A percentile compares a stretch with the other conserved stretches of the same genome.
Evolutionary conservation across 1,140 invertebrate species (phyloP).

Genomic region (Drosophila asahinai): DNA sequence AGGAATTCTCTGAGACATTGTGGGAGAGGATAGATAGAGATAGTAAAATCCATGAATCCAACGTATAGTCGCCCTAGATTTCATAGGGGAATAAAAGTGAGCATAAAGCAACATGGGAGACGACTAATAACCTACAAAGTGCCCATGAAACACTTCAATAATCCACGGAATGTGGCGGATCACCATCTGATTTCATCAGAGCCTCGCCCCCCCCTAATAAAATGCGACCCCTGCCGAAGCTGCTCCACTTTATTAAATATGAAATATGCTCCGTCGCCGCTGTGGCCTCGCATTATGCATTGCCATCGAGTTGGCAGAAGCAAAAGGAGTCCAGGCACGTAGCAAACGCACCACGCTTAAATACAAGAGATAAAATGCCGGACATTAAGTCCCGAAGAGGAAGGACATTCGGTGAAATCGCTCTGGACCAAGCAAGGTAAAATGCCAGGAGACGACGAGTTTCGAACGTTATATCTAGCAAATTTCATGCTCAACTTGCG

Average conservation of each 20-base stretch:
- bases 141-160: conserved; percentile 44
- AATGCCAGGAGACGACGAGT: conserved; percentile 5
- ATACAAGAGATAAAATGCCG: conserved; percentile 74
- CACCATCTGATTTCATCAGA: conserved; percentile 47
- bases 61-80: background rate
- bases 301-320: conserved; percentile 5
- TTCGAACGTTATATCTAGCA: conserved; percentile 37
- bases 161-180: conserved; percentile 37
- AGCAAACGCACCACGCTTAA: conserved; percentile 69
- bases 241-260: conserved; percentile 70
- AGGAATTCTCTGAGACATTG: background rate
- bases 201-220: conserved; percentile 16
- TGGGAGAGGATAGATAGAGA: too few species aligned
- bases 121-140: conserved; percentile 30
- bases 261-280: conserved; percentile 61
- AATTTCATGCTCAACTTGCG: conserved; percentile 64
- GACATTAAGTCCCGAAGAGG: conserved; percentile 53
- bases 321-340: conserved; percentile 49
- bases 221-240: conserved; percentile 18
- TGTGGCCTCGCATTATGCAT: conserved; percentile 30
- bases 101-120: conserved; percentile 8
- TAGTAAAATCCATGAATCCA: background rate
- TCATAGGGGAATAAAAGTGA: conserved; percentile 4
- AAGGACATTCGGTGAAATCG: conserved; percentile 7
- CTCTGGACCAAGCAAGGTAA: conserved; percentile 6